Base-by-base conservation (phyloP, 2,888 invertebrate species). In the Heliconius ismenius region DNA sequence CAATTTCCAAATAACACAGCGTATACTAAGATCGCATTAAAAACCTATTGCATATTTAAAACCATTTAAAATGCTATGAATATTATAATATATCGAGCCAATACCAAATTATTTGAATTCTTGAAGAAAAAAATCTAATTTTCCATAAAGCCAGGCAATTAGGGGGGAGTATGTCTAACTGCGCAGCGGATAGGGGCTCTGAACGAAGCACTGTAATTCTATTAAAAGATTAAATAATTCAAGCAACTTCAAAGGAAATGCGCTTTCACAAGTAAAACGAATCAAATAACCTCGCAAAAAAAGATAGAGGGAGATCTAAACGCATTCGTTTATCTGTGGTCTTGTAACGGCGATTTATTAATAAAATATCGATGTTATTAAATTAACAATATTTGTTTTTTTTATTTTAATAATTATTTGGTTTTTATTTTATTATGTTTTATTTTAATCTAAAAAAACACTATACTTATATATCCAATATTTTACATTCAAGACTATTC, bases 191-290 rank as follows among this genome's bases (percentile, higher is more conserved):
- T 91, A 90, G 90, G 90, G 87, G 85, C 81, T 83, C 83, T 86
- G 86, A 87, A 84, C 84, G 85, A 84, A 88, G 86, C 84, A 86
- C 86, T 86, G 90, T 93, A 91, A 92, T 93, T 93, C 91, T 91
- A 92, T 93, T 92, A 93, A 91, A 92, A 89, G 90, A 92, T 93
- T 93, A 92, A 92, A 93, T 93, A 93, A 92, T 92, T 91, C 91
- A 90, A 86, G 85, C 85, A 86, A 91, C 89, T 92, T 93, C 92
- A 93, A 93, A 93, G 91, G 89, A 90, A 91, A 92, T 92, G 91
- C 90, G 90, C 91, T 91, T 92, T 89, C 88, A 88, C 83, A 88
- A 90, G 91, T 87, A 91, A 92, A 92, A 91, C 88, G 91, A 90
- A 89, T 89, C 90, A 91, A 91, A 92, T 89, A 91, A 86, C 89